Percentiles rank a stretch among this genome's conserved stretches.
These are phyloP conservation scores for Hycleus phaleratus DNA, from an alignment of 1,140 invertebrate species.

Conservation along the genomic window DNA sequence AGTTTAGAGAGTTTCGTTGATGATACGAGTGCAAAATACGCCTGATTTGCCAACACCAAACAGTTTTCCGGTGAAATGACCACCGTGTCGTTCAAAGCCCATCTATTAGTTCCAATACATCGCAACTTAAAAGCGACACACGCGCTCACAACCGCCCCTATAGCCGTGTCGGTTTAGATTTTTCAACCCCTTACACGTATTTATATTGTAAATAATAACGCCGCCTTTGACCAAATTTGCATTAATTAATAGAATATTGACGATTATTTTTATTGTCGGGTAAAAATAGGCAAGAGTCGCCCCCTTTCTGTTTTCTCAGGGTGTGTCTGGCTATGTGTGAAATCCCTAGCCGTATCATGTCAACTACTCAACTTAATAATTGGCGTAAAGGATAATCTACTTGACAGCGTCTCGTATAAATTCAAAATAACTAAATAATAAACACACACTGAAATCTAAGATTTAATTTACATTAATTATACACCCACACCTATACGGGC, in stretches of 20 bases:
- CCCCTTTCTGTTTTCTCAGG: too few species aligned
- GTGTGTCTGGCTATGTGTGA: not conserved
- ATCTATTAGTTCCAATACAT: constrained; percentile 30
- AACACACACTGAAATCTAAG: too few species aligned
- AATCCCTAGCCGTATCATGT: constrained; percentile 10
- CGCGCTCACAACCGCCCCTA: too few species aligned
- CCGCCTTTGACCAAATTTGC: too few species aligned
- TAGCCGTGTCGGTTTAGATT: too few species aligned
- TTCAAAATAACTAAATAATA: constrained; percentile 1
- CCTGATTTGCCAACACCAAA: constrained; percentile 38
- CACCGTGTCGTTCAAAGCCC: constrained; percentile 20
- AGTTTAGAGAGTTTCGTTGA: constrained; percentile 11
- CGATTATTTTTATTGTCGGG: too few species aligned
- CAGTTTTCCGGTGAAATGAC: constrained; percentile 36
- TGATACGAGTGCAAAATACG: constrained; percentile 33
- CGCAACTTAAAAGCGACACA: not conserved
- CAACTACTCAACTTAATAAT: constrained; percentile 9
- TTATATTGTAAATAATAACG: too few species aligned
- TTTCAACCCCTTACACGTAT: too few species aligned
- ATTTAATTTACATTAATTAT: too few species aligned
- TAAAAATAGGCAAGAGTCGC: too few species aligned
- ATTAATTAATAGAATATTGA: too few species aligned
- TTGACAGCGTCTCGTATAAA: constrained; percentile 13
- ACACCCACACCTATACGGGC: too few species aligned
- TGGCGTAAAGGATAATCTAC: constrained; percentile 12